Percentiles rank a stretch among this genome's conserved stretches.
Evolutionary conservation across 2,113 vertebrate genomes (phyloP).

Genomic region (Cephalophus harveyi): DNA sequence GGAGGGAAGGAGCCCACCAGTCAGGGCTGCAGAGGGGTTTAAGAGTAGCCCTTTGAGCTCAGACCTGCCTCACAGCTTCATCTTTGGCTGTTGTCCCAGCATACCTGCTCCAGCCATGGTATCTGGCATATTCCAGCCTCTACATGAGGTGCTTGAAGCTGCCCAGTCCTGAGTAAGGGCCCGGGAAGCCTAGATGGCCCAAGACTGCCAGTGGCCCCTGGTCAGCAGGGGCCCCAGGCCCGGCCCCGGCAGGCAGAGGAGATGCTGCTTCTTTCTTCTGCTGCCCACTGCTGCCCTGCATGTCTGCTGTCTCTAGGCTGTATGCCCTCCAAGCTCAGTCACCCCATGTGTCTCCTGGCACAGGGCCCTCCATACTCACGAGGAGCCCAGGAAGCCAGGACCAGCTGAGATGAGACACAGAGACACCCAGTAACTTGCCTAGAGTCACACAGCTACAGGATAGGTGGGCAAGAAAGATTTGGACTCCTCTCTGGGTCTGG

Average conservation of each 20-base stretch:
- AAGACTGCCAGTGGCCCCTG: no score
- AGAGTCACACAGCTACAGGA: neutral
- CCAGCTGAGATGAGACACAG: neutral
- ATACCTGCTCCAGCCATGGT: neutral
- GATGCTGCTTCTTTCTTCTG: neutral
- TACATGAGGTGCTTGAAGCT: neutral
- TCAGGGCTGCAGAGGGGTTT: neutral
- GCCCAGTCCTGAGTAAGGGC: neutral
- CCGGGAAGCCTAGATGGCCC: neutral
- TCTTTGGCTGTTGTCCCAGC: neutral
- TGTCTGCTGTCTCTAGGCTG: neutral
- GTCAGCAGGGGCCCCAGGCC: neutral
- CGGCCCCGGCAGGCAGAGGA: neutral
- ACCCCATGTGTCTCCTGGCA: neutral
- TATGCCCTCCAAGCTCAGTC: neutral
- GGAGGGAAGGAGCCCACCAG: neutral
- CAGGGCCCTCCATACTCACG: neutral
- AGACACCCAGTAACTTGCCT: neutral
- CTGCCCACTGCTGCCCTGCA: neutral
- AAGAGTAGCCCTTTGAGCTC: neutral
- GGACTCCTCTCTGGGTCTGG: neutral
- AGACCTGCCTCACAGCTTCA: neutral
- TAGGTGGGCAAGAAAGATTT: neutral
- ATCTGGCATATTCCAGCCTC: neutral
- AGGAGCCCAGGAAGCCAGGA: neutral